Evolutionary conservation across 2,888 invertebrate genomes (phyloP), one percentile per base, ranked within the genome.

Genomic region (Rutpela maculata): DNA sequence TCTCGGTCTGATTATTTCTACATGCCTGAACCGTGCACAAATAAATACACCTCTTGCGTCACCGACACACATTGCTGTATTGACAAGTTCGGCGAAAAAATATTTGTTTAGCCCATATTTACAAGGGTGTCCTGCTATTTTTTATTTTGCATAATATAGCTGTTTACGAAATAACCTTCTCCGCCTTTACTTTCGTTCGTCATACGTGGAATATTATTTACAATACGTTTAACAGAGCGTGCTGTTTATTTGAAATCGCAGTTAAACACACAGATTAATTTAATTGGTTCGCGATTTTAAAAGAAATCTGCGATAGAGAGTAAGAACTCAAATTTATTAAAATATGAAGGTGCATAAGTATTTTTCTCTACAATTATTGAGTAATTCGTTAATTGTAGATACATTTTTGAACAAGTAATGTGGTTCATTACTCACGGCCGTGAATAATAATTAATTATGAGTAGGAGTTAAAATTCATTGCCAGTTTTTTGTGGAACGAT

Each of bases 1-100:
- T 82, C 82, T 77, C 84, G 84, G 82, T 83, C 84, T 84, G 80
- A 84, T 84, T 79, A 81, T 76, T 82, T 75, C 76, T 50, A 78
- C 80, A 70, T 56, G 73, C 67, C 63, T 38, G 69, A 75, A 72
- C 71, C 67, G 76, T 57, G 67, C 56, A 69, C 67, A 75, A 78
- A 78, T 75, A 77, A 80, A 80, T 80, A 72, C 66, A 69, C 43
- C 57, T 71, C 76, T 80, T 80, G 78, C 80, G 80, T 78, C 78
- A 80, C 63, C 62, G 78, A 77, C 80, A 80, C 65, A 74, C 72
- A 63, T 72, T 26, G 4, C 19, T 43, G 11, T 63, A 62, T 72
- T 55, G 72, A 72, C 63, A 63, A 43, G 55, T 55, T 38, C 38
- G 43, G 15, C 43, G 50, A 63, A 72, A 56, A 70, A 70, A 70